These are phyloP conservation scores for Notodonta ziczac DNA, from an alignment of 2,888 invertebrate species.

Conservation along the genomic window DNA sequence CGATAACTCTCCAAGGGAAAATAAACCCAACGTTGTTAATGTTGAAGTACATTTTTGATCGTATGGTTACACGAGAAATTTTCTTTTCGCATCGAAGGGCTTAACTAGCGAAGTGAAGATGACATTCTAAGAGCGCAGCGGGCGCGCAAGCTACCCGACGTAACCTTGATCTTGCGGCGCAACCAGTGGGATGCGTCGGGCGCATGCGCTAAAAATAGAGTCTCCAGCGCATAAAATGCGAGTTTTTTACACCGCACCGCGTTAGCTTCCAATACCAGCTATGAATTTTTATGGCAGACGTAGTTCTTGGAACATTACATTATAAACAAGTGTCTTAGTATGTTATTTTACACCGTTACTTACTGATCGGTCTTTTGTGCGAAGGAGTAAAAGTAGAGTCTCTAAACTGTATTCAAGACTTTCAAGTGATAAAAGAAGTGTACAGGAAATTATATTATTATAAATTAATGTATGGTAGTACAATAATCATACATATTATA, in stretches of 20 bases:
- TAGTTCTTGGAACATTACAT: slow-evolving; percentile 65
- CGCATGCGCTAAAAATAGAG: slow-evolving; percentile 75
- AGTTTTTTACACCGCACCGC: slow-evolving; percentile 68
- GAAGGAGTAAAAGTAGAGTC: neutral
- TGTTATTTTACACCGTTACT: slow-evolving; percentile 50
- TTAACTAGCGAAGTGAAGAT: slow-evolving; percentile 63
- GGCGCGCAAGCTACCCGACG: slow-evolving; percentile 47
- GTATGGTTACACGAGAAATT: slow-evolving; percentile 25
- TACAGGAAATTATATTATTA: too few species aligned
- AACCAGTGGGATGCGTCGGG: slow-evolving; percentile 78
- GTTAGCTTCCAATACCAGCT: slow-evolving; percentile 69
- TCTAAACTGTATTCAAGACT: too few species aligned
- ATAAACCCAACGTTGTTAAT: neutral
- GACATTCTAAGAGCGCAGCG: slow-evolving; percentile 57
- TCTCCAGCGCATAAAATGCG: slow-evolving; percentile 69
- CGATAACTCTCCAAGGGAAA: slow-evolving; percentile 27
- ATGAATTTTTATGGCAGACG: slow-evolving; percentile 61
- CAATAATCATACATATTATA: too few species aligned
- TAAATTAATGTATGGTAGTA: too few species aligned
- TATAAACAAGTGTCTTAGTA: slow-evolving; percentile 52
- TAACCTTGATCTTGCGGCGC: slow-evolving; percentile 81
- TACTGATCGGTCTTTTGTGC: neutral
- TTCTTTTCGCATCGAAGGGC: slow-evolving; percentile 50
- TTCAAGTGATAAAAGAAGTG: too few species aligned
- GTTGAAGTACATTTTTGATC: slow-evolving; percentile 47